These are phyloP conservation scores for Coelopa frigida DNA, from an alignment of 1,140 invertebrate species.

Conservation along the genomic window DNA sequence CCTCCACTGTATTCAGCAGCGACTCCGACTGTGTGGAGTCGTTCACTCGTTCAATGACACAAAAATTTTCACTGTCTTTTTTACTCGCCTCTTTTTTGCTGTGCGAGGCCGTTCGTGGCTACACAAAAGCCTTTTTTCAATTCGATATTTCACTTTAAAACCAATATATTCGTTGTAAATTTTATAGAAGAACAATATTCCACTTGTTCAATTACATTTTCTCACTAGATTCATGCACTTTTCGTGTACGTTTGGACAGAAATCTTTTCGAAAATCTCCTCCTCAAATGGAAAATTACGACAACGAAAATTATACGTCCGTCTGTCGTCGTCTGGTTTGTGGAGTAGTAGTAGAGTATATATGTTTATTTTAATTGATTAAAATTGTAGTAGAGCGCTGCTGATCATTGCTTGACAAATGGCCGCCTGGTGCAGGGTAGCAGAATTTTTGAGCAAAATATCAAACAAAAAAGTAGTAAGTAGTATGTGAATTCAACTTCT, in stretches of 20 bases:
- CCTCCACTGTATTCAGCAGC: conserved; percentile 1
- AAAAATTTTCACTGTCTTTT: conserved; percentile 5
- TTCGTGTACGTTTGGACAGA: neutral
- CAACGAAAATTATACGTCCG: no score
- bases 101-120: conserved; percentile 1
- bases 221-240: neutral
- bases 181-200: neutral
- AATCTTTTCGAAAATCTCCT: conserved; percentile 8
- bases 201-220: neutral
- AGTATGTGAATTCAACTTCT: neutral
- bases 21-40: neutral
- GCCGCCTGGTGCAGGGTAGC: no score
- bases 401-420: no score
- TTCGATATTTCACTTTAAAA: conserved; percentile 7
- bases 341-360: conserved; percentile 12
- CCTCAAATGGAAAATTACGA: conserved; percentile 16
- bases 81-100: conserved; percentile 4
- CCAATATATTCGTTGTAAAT: conserved; percentile 4
- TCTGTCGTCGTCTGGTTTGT: conserved; percentile 13
- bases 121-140: conserved; percentile 13
- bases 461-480: neutral
- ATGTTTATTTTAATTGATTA: conserved; percentile 6
- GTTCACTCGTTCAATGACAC: conserved; percentile 12
- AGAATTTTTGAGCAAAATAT: no score
- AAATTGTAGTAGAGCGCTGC: conserved; percentile 6